Evolutionary conservation across 2,113 vertebrate genomes (phyloP).

Genomic region (Limnothrissa miodon): DNA sequence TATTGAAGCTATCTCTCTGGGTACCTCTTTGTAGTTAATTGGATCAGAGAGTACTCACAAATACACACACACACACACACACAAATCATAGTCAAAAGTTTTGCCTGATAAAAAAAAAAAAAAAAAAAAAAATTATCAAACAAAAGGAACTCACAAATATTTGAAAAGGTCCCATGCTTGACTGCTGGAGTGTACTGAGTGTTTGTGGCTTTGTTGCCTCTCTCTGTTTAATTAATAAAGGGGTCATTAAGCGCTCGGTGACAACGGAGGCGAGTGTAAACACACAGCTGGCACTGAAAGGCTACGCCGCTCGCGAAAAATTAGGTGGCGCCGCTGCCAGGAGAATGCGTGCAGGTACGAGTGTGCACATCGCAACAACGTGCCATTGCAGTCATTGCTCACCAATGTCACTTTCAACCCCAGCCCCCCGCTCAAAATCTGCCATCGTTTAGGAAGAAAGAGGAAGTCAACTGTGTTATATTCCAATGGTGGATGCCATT

Average conservation of each 20-base stretch:
- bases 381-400: background rate
- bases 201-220: constrained; percentile 27
- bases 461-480: background rate
- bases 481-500: background rate
- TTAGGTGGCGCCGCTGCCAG: background rate
- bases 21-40: constrained; percentile 48
- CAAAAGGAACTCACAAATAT: constrained; percentile 50
- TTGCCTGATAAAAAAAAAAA: background rate
- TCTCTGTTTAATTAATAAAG: constrained; percentile 45
- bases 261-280: constrained; percentile 27
- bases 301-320: background rate
- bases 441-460: background rate
- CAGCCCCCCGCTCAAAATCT: background rate
- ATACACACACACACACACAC: constrained; percentile 28
- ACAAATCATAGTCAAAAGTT: constrained; percentile 47
- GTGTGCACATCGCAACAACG: background rate
- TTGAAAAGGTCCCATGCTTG: constrained; percentile 44
- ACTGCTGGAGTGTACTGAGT: constrained; percentile 26
- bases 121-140: constrained; percentile 36
- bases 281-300: constrained; percentile 23
- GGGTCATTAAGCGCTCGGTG: constrained; percentile 28
- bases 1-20: constrained; percentile 46
- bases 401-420: background rate
- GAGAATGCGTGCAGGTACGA: background rate
- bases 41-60: constrained; percentile 44